Evolutionary conservation across 2,797 vertebrate genomes (phyloP), one percentile per base, ranked within the genome.

Genomic region (Leucoraja ocellata): DNA sequence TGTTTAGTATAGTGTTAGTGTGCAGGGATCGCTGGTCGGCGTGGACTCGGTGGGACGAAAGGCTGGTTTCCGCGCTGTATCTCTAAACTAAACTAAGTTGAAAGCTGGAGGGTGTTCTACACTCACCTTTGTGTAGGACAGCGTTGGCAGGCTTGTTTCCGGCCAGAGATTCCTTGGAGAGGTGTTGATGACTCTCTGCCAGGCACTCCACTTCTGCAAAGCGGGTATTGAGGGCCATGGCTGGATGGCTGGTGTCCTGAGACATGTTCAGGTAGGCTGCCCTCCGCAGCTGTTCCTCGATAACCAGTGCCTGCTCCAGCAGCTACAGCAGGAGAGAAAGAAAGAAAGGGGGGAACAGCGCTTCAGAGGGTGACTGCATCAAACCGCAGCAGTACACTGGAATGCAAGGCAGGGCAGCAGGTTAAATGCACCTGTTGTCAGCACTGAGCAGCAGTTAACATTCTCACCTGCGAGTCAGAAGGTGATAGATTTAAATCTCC

Each of bases 201-300:
- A 99, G 96, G 95, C 98, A 99, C 96, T 99, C 98, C 95, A 98
- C 97, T 96, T 99, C 98, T 0, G 98, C 96, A 80, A 99, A 99
- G 95, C 98, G 98, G 21, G 98, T 97, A 81, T 99, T 99, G 94
- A 99, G 98, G 9, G 98, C 98, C 98, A 99, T 99, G 96, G 98
- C 98, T 0, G 98, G 98, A 95, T 99, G 98, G 95, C 96, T 97
- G 84, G 98, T 98, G 95, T 99, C 98, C 96, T 99, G 98, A 9
- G 98, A 98, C 97, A 99, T 99, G 97, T 99, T 99, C 93, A 99
- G 97, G 95, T 99, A 99, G 16, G 98, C 98, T 0, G 98, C 98
- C 93, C 98, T 96, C 11, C 98, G 97, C 83, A 99, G 94, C 96
- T 99, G 98, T 95, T 99, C 98, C 96, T 99, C 98, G 1, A 99